These are phyloP conservation scores for Takifugu bimaculatus DNA, from an alignment of 2,113 vertebrate genomes.

Conservation along the genomic window DNA sequence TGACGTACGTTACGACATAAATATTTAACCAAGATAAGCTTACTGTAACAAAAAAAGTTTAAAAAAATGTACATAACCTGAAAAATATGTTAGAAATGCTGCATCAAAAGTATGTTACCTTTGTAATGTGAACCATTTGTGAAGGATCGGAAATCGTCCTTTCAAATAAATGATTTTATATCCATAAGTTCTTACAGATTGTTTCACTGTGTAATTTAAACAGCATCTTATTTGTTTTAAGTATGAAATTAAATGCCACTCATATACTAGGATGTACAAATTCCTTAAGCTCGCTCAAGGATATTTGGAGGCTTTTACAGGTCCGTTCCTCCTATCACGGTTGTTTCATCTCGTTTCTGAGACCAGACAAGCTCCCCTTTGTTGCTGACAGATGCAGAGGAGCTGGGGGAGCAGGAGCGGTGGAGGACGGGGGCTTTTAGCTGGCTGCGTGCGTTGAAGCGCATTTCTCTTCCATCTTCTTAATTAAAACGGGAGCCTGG, in stretches of 20 bases:
- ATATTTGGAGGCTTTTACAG: no score
- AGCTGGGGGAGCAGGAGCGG: neutral
- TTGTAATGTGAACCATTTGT: neutral
- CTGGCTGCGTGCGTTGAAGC: constrained; percentile 30
- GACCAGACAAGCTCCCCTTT: constrained; percentile 12
- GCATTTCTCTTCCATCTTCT: constrained; percentile 49
- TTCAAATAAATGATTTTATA: constrained; percentile 30
- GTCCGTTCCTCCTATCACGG: neutral
- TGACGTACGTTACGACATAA: neutral
- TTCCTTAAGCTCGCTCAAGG: no score
- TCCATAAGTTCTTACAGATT: neutral
- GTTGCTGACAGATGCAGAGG: constrained; percentile 13
- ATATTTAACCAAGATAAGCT: constrained; percentile 51
- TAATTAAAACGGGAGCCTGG: constrained; percentile 39
- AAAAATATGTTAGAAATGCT: constrained; percentile 12
- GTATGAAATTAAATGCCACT: no score
- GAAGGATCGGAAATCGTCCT: constrained; percentile 9
- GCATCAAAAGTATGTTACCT: constrained; percentile 1
- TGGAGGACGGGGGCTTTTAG: constrained; percentile 3
- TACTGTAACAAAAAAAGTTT: constrained; percentile 30
- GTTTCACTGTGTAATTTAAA: no score
- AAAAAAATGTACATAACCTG: constrained; percentile 57
- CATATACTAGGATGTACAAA: no score
- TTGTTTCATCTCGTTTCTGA: constrained; percentile 3
- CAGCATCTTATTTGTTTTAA: no score